Evolutionary conservation across 2,797 vertebrate species (phyloP).

Genomic region (Crypturellus tataupa): DNA sequence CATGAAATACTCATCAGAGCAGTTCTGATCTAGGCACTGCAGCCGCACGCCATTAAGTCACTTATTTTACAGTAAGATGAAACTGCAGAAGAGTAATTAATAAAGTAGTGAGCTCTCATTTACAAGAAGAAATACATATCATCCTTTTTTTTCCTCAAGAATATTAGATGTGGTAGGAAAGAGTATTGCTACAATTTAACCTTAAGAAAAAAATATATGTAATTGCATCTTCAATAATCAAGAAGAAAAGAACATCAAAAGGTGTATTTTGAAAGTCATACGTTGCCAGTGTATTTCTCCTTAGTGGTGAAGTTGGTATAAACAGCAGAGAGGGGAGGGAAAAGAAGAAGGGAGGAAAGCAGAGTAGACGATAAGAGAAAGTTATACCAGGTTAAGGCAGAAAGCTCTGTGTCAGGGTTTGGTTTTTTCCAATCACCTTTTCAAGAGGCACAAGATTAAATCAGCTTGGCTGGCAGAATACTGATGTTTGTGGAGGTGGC

Average conservation of each 20-base stretch:
- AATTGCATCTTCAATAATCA: not conserved
- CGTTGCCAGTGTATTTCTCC: not conserved
- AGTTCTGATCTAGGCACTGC: not conserved
- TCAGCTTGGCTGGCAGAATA: conserved; percentile 42
- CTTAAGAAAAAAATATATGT: not conserved
- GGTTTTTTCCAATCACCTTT: conserved; percentile 26
- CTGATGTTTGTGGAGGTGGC: not conserved
- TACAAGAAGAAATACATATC: not conserved
- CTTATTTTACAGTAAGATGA: not conserved
- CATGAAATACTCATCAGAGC: not conserved
- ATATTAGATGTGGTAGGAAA: fast-evolving
- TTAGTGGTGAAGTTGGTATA: not conserved
- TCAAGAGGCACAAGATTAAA: conserved; percentile 6
- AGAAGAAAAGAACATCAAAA: not conserved
- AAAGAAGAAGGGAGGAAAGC: no score
- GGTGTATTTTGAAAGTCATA: not conserved
- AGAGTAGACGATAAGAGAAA: not conserved
- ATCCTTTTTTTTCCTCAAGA: not conserved
- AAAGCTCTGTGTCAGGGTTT: not conserved
- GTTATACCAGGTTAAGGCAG: not conserved
- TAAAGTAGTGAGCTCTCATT: fast-evolving
- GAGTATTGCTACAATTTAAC: not conserved
- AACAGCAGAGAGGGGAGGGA: no score
- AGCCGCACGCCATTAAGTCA: not conserved
- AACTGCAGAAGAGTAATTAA: not conserved